Conservation (phyloP, 2,888 invertebrate genomes). For the Plebejus melissa region DNA sequence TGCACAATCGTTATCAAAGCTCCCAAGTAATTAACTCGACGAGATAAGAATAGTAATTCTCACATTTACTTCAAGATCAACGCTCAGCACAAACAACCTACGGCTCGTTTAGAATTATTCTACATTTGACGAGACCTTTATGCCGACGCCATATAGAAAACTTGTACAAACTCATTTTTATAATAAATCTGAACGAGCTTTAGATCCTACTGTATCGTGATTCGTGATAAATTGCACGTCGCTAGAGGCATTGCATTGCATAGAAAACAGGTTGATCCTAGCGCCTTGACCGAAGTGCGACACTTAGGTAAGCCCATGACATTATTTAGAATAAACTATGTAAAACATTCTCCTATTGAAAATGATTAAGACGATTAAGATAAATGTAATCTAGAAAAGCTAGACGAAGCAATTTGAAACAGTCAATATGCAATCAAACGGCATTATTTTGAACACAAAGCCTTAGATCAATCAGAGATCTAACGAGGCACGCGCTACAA, state of each 20-base stretch:
- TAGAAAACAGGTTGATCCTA: conserved; percentile 50
- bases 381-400: conserved; percentile 1
- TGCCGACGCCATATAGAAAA: too few relatives aligned
- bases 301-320: conserved; percentile 56
- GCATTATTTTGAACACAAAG: conserved; percentile 24
- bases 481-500: conserved; percentile 33
- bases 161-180: background rate
- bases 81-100: background rate
- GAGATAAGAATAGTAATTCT: conserved; percentile 26
- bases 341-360: background rate
- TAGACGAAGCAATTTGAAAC: conserved; percentile 19
- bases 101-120: background rate
- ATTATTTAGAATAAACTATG: conserved; percentile 45
- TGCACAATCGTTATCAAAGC: conserved; percentile 31
- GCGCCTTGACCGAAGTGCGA: conserved; percentile 65
- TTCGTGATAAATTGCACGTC: conserved; percentile 25
- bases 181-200: background rate
- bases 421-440: conserved; percentile 25
- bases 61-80: conserved; percentile 26
- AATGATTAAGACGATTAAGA: background rate
- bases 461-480: conserved; percentile 23
- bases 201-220: background rate
- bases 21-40: conserved; percentile 20
- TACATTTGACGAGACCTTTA: background rate
- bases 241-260: conserved; percentile 40